These are phyloP conservation scores for Diplosoma virens DNA, from an alignment of 23 tunicate species.

Conservation along the genomic window DNA sequence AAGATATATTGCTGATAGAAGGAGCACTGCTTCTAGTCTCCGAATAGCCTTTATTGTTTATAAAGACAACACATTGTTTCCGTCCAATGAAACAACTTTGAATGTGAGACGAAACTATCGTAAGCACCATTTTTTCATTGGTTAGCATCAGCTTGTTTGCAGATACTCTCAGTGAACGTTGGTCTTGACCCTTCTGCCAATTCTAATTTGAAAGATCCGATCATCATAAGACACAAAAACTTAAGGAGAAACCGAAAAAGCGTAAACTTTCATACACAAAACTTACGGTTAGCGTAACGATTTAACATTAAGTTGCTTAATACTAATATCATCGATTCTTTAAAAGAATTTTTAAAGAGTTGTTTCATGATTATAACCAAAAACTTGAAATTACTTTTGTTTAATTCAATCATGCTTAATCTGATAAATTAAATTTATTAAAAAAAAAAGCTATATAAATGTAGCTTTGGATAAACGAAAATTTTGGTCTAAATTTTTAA, in stretches of 20 bases:
- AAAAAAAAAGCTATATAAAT: too few species aligned
- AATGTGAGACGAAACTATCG: neutral
- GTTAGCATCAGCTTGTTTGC: neutral
- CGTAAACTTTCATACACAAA: neutral
- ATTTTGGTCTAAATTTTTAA: too few species aligned
- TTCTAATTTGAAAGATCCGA: neutral
- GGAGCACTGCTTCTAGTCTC: neutral
- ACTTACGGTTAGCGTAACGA: neutral
- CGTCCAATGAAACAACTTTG: neutral
- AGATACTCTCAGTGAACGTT: constrained; percentile 16
- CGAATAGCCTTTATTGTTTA: neutral
- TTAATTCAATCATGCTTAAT: too few species aligned
- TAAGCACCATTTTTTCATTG: neutral
- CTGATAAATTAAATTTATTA: too few species aligned
- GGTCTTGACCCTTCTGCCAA: neutral
- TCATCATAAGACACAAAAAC: neutral
- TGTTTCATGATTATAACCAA: too few species aligned
- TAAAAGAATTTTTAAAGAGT: too few species aligned
- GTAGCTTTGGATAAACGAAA: too few species aligned
- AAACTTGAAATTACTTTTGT: too few species aligned
- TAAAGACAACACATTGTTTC: neutral
- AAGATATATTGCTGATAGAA: neutral
- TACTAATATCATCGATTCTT: too few species aligned
- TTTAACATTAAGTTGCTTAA: too few species aligned
- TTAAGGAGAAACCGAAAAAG: neutral